Evolutionary conservation across 2,113 vertebrate species (phyloP).

Genomic region (Chaetodon auriga): DNA sequence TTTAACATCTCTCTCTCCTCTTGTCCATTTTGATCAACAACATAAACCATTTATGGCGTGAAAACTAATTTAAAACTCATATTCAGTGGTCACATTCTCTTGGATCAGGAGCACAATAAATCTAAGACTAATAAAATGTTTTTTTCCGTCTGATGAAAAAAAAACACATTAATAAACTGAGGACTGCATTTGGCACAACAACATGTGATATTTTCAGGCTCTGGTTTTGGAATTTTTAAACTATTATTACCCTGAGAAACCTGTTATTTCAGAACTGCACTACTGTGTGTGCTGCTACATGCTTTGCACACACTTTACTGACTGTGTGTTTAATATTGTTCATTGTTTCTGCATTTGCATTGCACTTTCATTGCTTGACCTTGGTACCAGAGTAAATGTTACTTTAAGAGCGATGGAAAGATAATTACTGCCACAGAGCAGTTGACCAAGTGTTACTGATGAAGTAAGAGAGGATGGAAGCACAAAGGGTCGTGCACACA

Average conservation of each 20-base stretch:
- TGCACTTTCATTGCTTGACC: not conserved
- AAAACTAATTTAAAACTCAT: slow-evolving; percentile 44
- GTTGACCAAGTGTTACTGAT: slow-evolving; percentile 14
- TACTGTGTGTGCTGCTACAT: slow-evolving; percentile 1
- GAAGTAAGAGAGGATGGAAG: slow-evolving; percentile 23
- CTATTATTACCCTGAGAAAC: slow-evolving; percentile 38
- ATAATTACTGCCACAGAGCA: slow-evolving; percentile 7
- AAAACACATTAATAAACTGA: slow-evolving; percentile 45
- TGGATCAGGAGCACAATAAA: slow-evolving; percentile 51
- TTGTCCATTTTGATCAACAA: slow-evolving; percentile 32
- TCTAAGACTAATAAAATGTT: slow-evolving; percentile 44
- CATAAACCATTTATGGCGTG: slow-evolving; percentile 19
- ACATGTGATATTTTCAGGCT: slow-evolving; percentile 37
- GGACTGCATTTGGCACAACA: slow-evolving; percentile 43
- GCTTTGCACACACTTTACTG: not conserved
- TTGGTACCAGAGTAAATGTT: not conserved
- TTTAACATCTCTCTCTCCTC: slow-evolving; percentile 4
- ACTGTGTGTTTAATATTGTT: not conserved
- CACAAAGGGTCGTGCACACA: slow-evolving; percentile 13
- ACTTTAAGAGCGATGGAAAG: not conserved
- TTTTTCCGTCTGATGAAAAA: slow-evolving; percentile 33
- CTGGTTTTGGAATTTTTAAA: slow-evolving; percentile 44
- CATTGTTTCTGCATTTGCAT: not conserved
- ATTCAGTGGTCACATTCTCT: slow-evolving; percentile 34
- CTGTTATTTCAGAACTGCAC: slow-evolving; percentile 11